These are phyloP conservation scores for Anniella stebbinsi DNA, from an alignment of 2,797 vertebrate genomes.

Conservation along the genomic window DNA sequence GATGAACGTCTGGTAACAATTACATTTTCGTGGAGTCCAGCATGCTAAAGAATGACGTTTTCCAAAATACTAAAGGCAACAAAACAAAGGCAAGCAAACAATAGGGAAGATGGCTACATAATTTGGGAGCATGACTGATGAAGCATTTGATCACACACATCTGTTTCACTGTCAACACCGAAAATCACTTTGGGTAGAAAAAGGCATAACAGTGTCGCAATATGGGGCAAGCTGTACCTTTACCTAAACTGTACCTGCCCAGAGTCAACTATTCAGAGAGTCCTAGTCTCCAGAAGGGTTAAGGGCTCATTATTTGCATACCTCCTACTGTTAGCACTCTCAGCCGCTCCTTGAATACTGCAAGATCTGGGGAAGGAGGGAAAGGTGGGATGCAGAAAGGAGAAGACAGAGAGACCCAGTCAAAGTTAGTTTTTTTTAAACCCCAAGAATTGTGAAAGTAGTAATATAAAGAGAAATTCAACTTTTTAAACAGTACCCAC, in stretches of 20 bases:
- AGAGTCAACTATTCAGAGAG: constrained; percentile 76
- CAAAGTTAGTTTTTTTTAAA: constrained; percentile 76
- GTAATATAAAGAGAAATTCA: constrained; percentile 59
- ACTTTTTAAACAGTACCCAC: constrained; percentile 52
- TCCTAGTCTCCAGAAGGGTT: constrained; percentile 74
- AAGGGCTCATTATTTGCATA: constrained; percentile 81
- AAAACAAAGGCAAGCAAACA: constrained; percentile 50
- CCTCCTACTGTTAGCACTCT: constrained; percentile 96
- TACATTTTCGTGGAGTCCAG: constrained; percentile 21
- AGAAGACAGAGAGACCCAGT: constrained; percentile 80
- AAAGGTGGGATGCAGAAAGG: constrained; percentile 73
- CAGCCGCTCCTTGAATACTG: constrained; percentile 94
- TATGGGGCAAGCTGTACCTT: constrained; percentile 49
- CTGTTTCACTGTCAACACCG: neutral
- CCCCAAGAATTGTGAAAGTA: constrained; percentile 44
- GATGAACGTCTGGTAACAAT: neutral
- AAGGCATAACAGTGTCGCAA: constrained; percentile 6
- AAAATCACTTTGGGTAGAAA: neutral
- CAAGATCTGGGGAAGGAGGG: constrained; percentile 87
- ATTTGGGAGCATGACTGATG: constrained; percentile 14
- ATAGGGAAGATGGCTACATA: neutral
- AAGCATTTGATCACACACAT: constrained; percentile 3
- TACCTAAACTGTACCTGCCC: constrained; percentile 71
- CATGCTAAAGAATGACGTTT: neutral
- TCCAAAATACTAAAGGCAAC: neutral